A percentile compares a stretch with the other conserved stretches of the same genome.
phyloP scores from a whole-genome alignment of 2,797 vertebrate genomes.

The Pangasius krempfi region DNA sequence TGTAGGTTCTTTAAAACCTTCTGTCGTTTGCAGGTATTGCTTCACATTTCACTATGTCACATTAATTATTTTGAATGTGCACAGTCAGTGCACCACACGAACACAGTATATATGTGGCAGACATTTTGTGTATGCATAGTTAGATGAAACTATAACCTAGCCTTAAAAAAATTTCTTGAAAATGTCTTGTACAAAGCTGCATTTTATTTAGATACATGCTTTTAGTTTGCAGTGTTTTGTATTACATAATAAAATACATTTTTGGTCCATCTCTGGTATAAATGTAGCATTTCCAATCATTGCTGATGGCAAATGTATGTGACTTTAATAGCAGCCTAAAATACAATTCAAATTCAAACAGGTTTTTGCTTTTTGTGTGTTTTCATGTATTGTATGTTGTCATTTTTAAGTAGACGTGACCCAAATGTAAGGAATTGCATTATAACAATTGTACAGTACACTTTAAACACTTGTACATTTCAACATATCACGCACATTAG shows the following conservation, averaged over 20 bases:
- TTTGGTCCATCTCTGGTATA: neutral
- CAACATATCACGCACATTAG: constrained; percentile 49
- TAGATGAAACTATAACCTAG: neutral
- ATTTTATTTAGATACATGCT: neutral
- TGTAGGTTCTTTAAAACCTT: neutral
- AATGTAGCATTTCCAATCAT: neutral
- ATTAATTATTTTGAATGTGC: neutral
- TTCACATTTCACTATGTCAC: neutral
- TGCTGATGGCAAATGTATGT: neutral
- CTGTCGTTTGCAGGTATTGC: neutral
- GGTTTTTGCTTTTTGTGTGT: neutral
- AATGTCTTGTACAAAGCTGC: neutral
- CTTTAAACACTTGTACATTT: constrained; percentile 62
- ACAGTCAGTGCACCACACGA: neutral
- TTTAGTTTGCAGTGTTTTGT: neutral
- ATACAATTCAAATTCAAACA: neutral
- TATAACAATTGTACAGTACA: constrained; percentile 71
- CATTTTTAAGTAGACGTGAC: constrained; percentile 70
- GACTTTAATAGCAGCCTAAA: neutral
- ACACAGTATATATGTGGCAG: neutral
- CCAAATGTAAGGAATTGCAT: constrained; percentile 73
- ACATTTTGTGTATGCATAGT: neutral
- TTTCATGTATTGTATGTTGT: neutral
- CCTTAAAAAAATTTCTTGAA: neutral
- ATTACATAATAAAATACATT: neutral